These are phyloP conservation scores for Pseudocheirus occidentalis DNA, from an alignment of 2,797 vertebrate species.

Conservation along the genomic window DNA sequence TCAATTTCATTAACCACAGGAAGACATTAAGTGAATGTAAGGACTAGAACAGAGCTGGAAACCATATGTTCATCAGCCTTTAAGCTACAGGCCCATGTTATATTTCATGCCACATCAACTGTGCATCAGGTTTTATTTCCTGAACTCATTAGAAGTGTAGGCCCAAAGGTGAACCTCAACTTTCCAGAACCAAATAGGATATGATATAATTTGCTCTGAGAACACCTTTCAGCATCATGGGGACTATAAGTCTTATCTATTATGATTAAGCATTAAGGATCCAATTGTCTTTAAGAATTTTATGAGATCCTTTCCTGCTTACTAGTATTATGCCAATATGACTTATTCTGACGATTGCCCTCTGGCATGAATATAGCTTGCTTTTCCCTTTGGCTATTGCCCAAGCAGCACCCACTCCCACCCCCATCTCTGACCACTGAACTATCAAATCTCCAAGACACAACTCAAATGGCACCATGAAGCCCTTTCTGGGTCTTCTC, in stretches of 20 bases:
- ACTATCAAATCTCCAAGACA: neutral
- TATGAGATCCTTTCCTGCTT: constrained; percentile 73
- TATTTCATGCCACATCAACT: constrained; percentile 62
- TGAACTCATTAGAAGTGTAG: constrained; percentile 71
- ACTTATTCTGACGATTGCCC: constrained; percentile 53
- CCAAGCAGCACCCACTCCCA: neutral
- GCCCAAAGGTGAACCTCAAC: constrained; percentile 69
- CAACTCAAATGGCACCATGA: neutral
- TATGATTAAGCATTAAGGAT: constrained; percentile 71
- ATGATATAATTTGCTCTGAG: constrained; percentile 71
- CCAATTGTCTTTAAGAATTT: constrained; percentile 75
- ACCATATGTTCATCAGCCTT: constrained; percentile 54
- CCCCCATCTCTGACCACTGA: neutral
- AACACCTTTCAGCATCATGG: constrained; percentile 77
- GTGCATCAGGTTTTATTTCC: constrained; percentile 47
- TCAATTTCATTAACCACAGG: constrained; percentile 71
- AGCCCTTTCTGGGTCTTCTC: neutral
- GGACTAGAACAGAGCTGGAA: constrained; percentile 34
- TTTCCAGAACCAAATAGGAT: constrained; percentile 73
- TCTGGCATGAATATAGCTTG: constrained; percentile 35
- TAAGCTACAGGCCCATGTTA: constrained; percentile 45
- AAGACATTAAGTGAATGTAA: constrained; percentile 78
- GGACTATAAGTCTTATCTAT: constrained; percentile 71
- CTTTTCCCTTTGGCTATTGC: constrained; percentile 53
- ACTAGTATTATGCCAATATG: constrained; percentile 72